A percentile compares a stretch with the other conserved stretches of the same genome.
These are phyloP conservation scores for Xanthia icteritia DNA, from an alignment of 2,888 invertebrate species.

Conservation along the genomic window DNA sequence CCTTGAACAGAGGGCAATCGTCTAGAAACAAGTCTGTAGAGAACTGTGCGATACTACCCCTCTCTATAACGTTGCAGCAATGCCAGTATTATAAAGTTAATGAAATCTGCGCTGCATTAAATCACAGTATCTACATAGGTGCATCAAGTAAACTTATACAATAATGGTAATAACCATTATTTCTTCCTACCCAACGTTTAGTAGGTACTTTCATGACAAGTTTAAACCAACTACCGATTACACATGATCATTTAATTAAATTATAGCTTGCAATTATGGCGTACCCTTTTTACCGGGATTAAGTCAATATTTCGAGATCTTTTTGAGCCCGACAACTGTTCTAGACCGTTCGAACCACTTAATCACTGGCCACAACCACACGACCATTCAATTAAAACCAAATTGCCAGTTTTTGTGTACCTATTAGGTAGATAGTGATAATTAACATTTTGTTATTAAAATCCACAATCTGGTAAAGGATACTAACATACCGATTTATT, in stretches of 20 bases:
- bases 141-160: background rate
- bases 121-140: background rate
- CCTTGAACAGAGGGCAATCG: slow-evolving; percentile 65
- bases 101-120: slow-evolving; percentile 2
- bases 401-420: slow-evolving; percentile 34
- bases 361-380: slow-evolving; percentile 42
- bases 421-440: background rate
- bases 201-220: background rate
- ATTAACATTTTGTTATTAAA: slow-evolving; percentile 11
- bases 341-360: slow-evolving; percentile 29
- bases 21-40: slow-evolving; percentile 43
- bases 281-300: slow-evolving; percentile 18
- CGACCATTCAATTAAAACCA: slow-evolving; percentile 52
- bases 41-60: slow-evolving; percentile 13
- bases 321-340: slow-evolving; percentile 30
- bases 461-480: background rate
- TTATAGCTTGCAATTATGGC: slow-evolving; percentile 3
- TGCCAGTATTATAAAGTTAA: slow-evolving; percentile 1
- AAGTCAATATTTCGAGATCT: slow-evolving; percentile 33
- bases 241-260: slow-evolving; percentile 5
- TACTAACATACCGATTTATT: background rate
- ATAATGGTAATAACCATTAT: background rate
- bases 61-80: background rate
- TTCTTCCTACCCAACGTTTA: background rate
- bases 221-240: slow-evolving; percentile 19